A percentile compares a stretch with the other conserved stretches of the same genome.
Evolutionary conservation across 2,888 invertebrate genomes (phyloP).

Genomic region (Lochmaea crataegi): DNA sequence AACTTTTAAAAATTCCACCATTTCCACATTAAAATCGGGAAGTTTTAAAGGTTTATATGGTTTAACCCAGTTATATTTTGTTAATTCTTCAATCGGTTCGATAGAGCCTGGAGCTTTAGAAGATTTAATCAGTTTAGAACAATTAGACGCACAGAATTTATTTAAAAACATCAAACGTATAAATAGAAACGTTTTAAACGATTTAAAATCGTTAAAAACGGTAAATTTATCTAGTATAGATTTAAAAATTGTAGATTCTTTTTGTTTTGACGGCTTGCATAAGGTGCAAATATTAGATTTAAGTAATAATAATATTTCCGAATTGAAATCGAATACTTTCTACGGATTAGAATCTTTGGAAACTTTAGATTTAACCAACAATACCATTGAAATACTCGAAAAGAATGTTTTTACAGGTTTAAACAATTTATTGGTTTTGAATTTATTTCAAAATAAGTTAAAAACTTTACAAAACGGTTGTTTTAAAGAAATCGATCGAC

Average conservation of each 20-base stretch:
- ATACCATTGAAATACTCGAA: neutral
- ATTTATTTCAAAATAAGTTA: slow-evolving; percentile 14
- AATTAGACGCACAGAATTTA: slow-evolving; percentile 23
- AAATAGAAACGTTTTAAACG: slow-evolving; percentile 11
- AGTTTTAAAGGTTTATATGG: slow-evolving; percentile 30
- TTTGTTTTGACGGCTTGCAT: slow-evolving; percentile 20
- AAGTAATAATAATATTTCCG: slow-evolving; percentile 12
- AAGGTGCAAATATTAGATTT: slow-evolving; percentile 10
- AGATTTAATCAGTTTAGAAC: slow-evolving; percentile 26
- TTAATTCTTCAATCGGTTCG: neutral
- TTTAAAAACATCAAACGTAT: slow-evolving; percentile 21
- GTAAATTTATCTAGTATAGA: slow-evolving; percentile 15
- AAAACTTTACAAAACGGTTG: slow-evolving; percentile 11
- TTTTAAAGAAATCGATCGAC: slow-evolving; percentile 8
- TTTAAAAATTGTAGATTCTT: slow-evolving; percentile 14
- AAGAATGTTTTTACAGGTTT: slow-evolving; percentile 1
- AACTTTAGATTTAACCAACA: slow-evolving; percentile 21
- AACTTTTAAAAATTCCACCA: slow-evolving; percentile 14
- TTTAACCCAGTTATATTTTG: slow-evolving; percentile 20
- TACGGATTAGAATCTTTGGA: slow-evolving; percentile 5
- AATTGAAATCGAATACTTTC: slow-evolving; percentile 11
- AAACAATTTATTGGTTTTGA: slow-evolving; percentile 8
- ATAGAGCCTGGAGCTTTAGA: slow-evolving; percentile 15
- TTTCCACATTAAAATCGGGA: slow-evolving; percentile 8
- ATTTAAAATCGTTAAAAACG: slow-evolving; percentile 6